A percentile compares a stretch with the other conserved stretches of the same genome.
These are phyloP conservation scores for Poeciliopsis infans DNA, from an alignment of 2,797 vertebrate genomes.

Conservation along the genomic window DNA sequence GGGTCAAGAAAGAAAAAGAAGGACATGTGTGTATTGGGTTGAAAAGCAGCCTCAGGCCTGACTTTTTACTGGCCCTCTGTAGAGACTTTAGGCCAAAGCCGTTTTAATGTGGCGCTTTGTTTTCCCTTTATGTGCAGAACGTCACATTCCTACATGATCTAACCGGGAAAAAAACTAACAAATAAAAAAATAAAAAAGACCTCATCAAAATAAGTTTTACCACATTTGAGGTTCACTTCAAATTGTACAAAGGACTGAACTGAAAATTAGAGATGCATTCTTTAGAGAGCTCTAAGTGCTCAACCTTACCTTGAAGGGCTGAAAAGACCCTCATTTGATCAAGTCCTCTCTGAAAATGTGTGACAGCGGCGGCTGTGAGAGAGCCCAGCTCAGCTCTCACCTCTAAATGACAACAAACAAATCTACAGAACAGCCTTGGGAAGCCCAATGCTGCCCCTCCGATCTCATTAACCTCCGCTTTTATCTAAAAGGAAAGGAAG, in stretches of 20 bases:
- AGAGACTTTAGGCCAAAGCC: constrained; percentile 36
- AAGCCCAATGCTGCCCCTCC: constrained; percentile 66
- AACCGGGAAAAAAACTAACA: background rate
- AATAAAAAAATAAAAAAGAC: background rate
- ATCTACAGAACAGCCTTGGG: constrained; percentile 66
- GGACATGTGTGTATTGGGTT: constrained; percentile 73
- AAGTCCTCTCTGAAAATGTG: constrained; percentile 69
- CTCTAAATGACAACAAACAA: constrained; percentile 56
- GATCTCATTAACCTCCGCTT: constrained; percentile 58
- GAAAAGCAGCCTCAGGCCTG: constrained; percentile 67
- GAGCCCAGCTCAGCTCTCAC: constrained; percentile 46
- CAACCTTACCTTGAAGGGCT: constrained; percentile 75
- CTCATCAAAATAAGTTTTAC: constrained; percentile 1
- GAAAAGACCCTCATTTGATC: constrained; percentile 43
- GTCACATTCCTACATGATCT: constrained; percentile 15
- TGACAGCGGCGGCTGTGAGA: constrained; percentile 54
- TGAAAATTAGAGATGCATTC: constrained; percentile 72
- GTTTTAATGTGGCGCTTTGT: constrained; percentile 28
- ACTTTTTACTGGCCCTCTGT: constrained; percentile 44
- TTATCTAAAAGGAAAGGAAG: constrained; percentile 64
- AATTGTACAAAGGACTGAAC: constrained; percentile 61
- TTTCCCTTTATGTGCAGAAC: constrained; percentile 31
- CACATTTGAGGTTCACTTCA: constrained; percentile 31
- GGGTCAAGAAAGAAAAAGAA: constrained; percentile 78
- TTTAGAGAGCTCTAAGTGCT: constrained; percentile 63